These are phyloP conservation scores for Girardinichthys multiradiatus DNA, from an alignment of 2,113 vertebrate species.

Conservation along the genomic window DNA sequence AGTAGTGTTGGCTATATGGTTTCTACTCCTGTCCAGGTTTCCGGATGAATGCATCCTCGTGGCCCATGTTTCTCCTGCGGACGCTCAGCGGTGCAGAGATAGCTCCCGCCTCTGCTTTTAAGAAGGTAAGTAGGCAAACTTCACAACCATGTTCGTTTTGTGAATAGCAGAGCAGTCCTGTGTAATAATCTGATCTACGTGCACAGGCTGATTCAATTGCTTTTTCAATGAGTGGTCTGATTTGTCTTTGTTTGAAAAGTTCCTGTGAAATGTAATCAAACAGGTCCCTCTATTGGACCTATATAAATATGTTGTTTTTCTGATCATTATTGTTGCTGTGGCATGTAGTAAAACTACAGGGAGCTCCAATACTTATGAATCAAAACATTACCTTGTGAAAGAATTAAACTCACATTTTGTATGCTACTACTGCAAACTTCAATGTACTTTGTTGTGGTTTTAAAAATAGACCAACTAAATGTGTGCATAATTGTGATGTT, in stretches of 20 bases:
- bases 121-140: slow-evolving; percentile 81
- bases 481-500: background rate
- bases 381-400: background rate
- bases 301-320: background rate
- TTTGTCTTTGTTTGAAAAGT: no score
- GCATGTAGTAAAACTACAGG: background rate
- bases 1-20: background rate
- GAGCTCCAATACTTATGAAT: background rate
- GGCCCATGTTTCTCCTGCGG: slow-evolving; percentile 97
- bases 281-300: background rate
- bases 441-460: background rate
- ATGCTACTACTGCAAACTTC: background rate
- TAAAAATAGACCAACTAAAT: background rate
- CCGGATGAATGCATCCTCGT: slow-evolving; percentile 96
- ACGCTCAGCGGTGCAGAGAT: slow-evolving; percentile 94
- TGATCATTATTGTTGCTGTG: background rate
- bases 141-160: accelerated
- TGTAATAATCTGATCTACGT: background rate
- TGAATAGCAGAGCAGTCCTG: no score
- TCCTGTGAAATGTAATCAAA: no score
- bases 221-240: background rate
- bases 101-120: slow-evolving; percentile 89
- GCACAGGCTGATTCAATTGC: background rate
- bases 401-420: background rate
- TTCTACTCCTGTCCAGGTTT: slow-evolving; percentile 82